These are phyloP conservation scores for Epistrophella euchroma DNA, from an alignment of 2,888 invertebrate species.

Conservation along the genomic window DNA sequence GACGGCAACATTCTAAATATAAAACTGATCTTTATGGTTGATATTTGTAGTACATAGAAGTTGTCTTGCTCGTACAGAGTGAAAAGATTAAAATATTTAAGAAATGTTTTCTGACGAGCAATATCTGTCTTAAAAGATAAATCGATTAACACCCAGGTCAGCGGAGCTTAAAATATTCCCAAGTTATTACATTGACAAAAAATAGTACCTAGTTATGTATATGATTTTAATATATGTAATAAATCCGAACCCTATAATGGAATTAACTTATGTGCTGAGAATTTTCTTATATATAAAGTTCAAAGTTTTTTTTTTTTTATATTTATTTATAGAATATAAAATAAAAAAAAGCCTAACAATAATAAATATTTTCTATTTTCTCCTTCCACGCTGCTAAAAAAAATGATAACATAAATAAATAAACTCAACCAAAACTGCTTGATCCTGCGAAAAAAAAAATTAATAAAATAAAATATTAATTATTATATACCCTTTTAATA, in stretches of 20 bases:
- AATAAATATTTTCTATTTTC: constrained; percentile 61
- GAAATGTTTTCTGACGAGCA: no score
- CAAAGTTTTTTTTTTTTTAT: no score
- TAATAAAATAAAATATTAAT: no score
- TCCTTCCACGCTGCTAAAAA: constrained; percentile 67
- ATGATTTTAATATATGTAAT: no score
- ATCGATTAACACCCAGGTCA: no score
- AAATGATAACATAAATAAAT: constrained; percentile 48
- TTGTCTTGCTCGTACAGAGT: not conserved
- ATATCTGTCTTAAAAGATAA: not conserved
- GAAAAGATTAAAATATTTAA: not conserved
- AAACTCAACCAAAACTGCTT: constrained; percentile 49
- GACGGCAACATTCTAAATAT: not conserved
- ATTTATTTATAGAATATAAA: not conserved
- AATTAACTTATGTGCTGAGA: constrained; percentile 18
- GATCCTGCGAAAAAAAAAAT: constrained; percentile 49
- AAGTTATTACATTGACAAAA: no score
- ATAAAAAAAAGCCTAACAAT: constrained; percentile 31
- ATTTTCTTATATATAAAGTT: not conserved
- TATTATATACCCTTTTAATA: constrained; percentile 32
- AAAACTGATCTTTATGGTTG: not conserved
- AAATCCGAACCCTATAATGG: not conserved
- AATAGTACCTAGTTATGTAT: no score
- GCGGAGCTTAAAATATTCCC: no score
- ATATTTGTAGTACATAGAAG: not conserved